Evolutionary conservation across 2,888 invertebrate genomes (phyloP).

Genomic region (Catocala nupta): DNA sequence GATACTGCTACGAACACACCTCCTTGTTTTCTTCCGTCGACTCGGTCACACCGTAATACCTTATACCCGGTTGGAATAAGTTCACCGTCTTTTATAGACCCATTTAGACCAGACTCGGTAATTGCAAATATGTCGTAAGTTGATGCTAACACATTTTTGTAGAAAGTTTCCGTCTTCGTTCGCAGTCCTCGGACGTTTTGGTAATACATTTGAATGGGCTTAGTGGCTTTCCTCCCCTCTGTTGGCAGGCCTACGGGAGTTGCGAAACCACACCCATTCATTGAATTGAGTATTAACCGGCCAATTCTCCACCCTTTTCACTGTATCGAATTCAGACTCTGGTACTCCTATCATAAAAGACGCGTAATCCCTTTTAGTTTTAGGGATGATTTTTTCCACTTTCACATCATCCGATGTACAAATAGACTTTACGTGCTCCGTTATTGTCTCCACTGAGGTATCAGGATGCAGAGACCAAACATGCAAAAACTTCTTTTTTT

Average conservation of each 20-base stretch:
- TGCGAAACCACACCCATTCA: slow-evolving; percentile 34
- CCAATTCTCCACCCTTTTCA: slow-evolving; percentile 26
- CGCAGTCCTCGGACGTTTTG: slow-evolving; percentile 18
- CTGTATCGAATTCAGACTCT: slow-evolving; percentile 19
- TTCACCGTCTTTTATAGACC: slow-evolving; percentile 19
- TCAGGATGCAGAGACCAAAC: slow-evolving; percentile 31
- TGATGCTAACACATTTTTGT: slow-evolving; percentile 6
- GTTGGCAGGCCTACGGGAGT: neutral
- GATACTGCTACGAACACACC: slow-evolving; percentile 12
- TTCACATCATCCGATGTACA: slow-evolving; percentile 10
- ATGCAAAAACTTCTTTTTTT: slow-evolving; percentile 28
- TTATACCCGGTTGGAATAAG: too few relatives aligned
- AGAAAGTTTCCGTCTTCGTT: slow-evolving; percentile 15
- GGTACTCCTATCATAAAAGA: slow-evolving; percentile 40
- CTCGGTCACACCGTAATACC: too few relatives aligned
- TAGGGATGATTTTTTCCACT: too few relatives aligned
- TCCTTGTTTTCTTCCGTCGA: neutral
- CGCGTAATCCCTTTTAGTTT: neutral
- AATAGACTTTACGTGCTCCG: slow-evolving; percentile 16
- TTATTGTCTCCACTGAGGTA: slow-evolving; percentile 18
- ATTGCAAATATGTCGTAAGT: slow-evolving; percentile 17
- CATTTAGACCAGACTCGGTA: slow-evolving; percentile 21
- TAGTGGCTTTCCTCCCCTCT: neutral
- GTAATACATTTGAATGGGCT: slow-evolving; percentile 8
- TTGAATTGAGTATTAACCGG: slow-evolving; percentile 29